Evolutionary conservation across 1,140 invertebrate genomes (phyloP).

Genomic region (Dufourea novaeangliae): DNA sequence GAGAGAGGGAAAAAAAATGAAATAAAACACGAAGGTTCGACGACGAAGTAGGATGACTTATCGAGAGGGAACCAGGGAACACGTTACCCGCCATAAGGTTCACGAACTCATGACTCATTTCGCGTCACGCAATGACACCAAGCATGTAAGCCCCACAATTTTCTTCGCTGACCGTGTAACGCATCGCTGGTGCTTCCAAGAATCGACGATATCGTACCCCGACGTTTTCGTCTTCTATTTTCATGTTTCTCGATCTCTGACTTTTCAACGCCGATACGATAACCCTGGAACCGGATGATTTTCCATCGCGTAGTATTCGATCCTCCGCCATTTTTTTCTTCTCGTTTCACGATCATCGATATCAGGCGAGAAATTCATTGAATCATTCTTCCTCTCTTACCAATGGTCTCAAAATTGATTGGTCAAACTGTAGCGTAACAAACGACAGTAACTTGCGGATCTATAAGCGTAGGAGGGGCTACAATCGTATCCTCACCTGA

Average conservation of each 20-base stretch:
- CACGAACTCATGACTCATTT: slow-evolving; percentile 65
- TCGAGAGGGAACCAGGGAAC: slow-evolving; percentile 14
- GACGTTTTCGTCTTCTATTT: not conserved
- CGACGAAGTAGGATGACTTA: not conserved
- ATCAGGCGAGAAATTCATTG: too few relatives aligned
- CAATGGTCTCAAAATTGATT: too few relatives aligned
- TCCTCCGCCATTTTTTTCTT: not conserved
- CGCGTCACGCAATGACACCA: slow-evolving; percentile 64
- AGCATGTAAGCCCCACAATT: slow-evolving; percentile 42
- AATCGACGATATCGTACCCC: slow-evolving; percentile 24
- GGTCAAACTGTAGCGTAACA: too few relatives aligned
- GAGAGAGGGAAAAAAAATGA: not conserved
- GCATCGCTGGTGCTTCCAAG: slow-evolving; percentile 26
- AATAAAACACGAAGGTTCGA: not conserved
- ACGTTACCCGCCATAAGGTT: slow-evolving; percentile 56
- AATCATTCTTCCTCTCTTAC: too few relatives aligned
- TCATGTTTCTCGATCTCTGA: slow-evolving; percentile 6
- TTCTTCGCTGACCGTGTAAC: slow-evolving; percentile 27
- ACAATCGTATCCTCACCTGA: too few relatives aligned
- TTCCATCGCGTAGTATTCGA: not conserved
- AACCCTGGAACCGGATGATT: slow-evolving; percentile 10
- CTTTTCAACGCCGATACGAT: slow-evolving; percentile 9
- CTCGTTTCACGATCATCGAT: not conserved
- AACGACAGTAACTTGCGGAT: too few relatives aligned
- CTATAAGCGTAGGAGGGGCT: too few relatives aligned